Conservation (phyloP, 2,888 invertebrate species). For the Ophion obscuratus region DNA sequence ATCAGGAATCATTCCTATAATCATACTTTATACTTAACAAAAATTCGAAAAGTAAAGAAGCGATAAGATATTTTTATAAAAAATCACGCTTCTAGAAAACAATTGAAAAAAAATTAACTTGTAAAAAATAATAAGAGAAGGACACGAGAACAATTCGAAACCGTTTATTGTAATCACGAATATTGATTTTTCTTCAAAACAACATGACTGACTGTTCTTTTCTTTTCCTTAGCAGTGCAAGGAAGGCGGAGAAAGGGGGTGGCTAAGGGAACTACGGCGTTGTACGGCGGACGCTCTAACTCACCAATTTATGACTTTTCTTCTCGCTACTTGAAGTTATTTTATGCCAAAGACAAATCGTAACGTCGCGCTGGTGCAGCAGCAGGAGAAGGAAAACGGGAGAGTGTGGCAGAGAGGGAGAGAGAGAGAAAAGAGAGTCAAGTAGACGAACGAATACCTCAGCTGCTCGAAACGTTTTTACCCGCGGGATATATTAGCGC, state of each 20-base stretch:
- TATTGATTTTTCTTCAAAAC: slow-evolving; percentile 61
- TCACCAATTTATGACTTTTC: slow-evolving; percentile 80
- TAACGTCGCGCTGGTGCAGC: slow-evolving; percentile 54
- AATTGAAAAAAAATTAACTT: background rate
- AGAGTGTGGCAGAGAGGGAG: slow-evolving; percentile 51
- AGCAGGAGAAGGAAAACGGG: slow-evolving; percentile 25
- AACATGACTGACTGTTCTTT: slow-evolving; percentile 47
- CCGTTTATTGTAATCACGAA: background rate
- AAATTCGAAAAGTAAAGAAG: too few species aligned
- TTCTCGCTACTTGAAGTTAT: slow-evolving; percentile 77
- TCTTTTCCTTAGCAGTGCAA: slow-evolving; percentile 37
- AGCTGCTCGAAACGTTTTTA: slow-evolving; percentile 82
- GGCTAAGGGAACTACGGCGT: slow-evolving; percentile 62
- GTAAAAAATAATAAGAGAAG: background rate
- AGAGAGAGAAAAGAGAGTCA: slow-evolving; percentile 55
- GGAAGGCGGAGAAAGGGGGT: slow-evolving; percentile 46
- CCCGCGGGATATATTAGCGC: slow-evolving; percentile 82
- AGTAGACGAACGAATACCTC: slow-evolving; percentile 79
- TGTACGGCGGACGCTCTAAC: slow-evolving; percentile 72
- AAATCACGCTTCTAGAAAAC: slow-evolving; percentile 2
- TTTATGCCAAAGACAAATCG: slow-evolving; percentile 80
- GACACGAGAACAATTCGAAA: background rate
- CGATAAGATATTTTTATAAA: background rate
- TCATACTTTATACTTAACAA: too few species aligned
- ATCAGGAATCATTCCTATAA: too few species aligned